Evolutionary conservation across 2,888 invertebrate species (phyloP), one percentile per base, ranked within the genome.

Genomic region (Chrysotoxum bicinctum): DNA sequence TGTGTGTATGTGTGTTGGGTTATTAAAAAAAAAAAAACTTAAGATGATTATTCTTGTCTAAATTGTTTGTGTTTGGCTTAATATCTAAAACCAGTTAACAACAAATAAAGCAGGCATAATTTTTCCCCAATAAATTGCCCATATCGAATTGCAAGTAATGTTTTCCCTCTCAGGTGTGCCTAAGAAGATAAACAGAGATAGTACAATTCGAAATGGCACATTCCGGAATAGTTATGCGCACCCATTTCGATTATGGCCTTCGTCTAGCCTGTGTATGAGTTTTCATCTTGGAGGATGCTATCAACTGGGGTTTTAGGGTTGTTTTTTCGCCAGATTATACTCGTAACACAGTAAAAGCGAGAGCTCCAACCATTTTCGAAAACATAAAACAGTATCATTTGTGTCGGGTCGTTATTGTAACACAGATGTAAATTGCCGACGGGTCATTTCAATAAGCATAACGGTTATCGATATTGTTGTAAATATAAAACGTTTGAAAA

Each of bases 351-450:
- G 62, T 37, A 16, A 43, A 48, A 48, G n/a, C n/a, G 30, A 40
- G 77, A 73, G 77, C 82, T 86, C 77, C 77, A 78, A 82, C 73
- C 77, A 78, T 82, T 86, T 86, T 77, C 77, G 82, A 82, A 82
- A 78, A 58, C 82, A 58, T 86, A 74, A 82, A 82, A 78, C 73
- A 50, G 74, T 35, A 86, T 82, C 86, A 82, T 78, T 82, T 86
- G 77, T 72, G 74, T 82, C 86, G 86, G 82, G 81, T 86, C 86
- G 74, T 81, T 82, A 86, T 77, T 86, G 82, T 86, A 82, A 86
- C 74, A 35, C 82, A 82, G 86, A 74, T 86, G 78, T 77, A 78
- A 79, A 77, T 64, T 75, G 56, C 66, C 60, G 70, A 35, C 75
- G 75, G 45, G 76, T 21, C 45, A 21, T 73, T 85, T 76, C 60